A percentile compares a stretch with the other conserved stretches of the same genome.
Evolutionary conservation across 2,888 invertebrate genomes (phyloP).

Genomic region (Bombylius discolor): DNA sequence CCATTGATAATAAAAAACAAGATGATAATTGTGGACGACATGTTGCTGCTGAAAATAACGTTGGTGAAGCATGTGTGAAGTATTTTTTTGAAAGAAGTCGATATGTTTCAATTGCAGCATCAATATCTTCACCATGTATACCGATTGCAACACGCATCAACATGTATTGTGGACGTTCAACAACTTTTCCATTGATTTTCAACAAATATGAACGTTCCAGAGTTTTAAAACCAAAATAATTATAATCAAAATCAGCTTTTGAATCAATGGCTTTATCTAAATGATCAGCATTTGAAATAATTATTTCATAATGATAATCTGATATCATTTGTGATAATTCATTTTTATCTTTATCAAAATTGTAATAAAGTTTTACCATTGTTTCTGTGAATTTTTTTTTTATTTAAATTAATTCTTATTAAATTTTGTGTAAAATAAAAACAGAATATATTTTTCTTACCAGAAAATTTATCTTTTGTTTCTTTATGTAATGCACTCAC

Average conservation of each 20-base stretch:
- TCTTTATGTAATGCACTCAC: conserved; percentile 4
- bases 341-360: background rate
- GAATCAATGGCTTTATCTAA: conserved; percentile 86
- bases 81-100: conserved; percentile 80
- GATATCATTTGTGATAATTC: conserved; percentile 63
- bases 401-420: too few species aligned
- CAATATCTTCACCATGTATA: conserved; percentile 81
- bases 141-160: conserved; percentile 89
- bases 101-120: conserved; percentile 79
- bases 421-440: background rate
- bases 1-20: conserved; percentile 87
- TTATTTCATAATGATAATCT: conserved; percentile 57
- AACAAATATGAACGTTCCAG: conserved; percentile 81
- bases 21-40: conserved; percentile 80
- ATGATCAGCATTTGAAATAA: conserved; percentile 66
- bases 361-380: background rate
- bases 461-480: conserved; percentile 6
- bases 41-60: conserved; percentile 84
- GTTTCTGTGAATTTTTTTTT: background rate
- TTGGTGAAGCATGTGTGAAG: conserved; percentile 93
- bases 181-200: conserved; percentile 74
- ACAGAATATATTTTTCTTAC: background rate
- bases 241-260: conserved; percentile 85
- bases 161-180: conserved; percentile 92
- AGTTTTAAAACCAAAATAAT: conserved; percentile 94